These are phyloP conservation scores for Epinephelus cyanopodus DNA, from an alignment of 2,113 vertebrate genomes.

Conservation along the genomic window DNA sequence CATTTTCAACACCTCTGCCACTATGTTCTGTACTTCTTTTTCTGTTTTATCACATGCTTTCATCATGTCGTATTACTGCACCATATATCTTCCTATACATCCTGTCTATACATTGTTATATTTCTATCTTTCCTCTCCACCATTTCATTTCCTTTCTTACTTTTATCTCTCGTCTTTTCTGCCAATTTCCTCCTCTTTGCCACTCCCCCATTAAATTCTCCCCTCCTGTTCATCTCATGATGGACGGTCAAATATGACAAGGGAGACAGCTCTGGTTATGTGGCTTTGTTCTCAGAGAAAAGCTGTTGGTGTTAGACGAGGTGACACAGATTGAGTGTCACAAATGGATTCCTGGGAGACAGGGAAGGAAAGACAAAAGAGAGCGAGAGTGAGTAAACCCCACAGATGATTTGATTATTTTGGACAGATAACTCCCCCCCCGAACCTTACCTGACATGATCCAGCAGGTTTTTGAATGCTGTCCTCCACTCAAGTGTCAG, in stretches of 20 bases:
- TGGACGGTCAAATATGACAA: conserved; percentile 1
- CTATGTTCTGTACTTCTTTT: neutral
- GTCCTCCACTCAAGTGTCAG: neutral
- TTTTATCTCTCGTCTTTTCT: neutral
- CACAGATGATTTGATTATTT: conserved; percentile 6
- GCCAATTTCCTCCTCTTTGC: neutral
- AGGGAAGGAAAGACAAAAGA: neutral
- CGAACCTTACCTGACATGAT: neutral
- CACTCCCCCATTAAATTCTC: neutral
- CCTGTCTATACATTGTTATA: neutral
- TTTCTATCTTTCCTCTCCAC: neutral
- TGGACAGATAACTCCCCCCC: conserved; percentile 12
- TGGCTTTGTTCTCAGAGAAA: conserved; percentile 34
- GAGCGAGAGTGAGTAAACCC: conserved; percentile 13
- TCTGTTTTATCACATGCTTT: neutral
- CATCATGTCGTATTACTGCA: neutral
- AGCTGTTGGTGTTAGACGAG: conserved; percentile 31
- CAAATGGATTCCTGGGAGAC: conserved; percentile 46
- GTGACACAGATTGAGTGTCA: conserved; percentile 40
- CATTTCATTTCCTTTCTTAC: neutral
- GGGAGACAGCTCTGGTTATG: conserved; percentile 17
- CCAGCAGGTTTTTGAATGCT: neutral
- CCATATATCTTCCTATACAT: neutral
- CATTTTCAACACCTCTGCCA: neutral
- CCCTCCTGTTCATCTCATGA: neutral